A percentile compares a stretch with the other conserved stretches of the same genome.
Conservation (phyloP, 2,888 invertebrate genomes). For the Drosophila birchii region DNA sequence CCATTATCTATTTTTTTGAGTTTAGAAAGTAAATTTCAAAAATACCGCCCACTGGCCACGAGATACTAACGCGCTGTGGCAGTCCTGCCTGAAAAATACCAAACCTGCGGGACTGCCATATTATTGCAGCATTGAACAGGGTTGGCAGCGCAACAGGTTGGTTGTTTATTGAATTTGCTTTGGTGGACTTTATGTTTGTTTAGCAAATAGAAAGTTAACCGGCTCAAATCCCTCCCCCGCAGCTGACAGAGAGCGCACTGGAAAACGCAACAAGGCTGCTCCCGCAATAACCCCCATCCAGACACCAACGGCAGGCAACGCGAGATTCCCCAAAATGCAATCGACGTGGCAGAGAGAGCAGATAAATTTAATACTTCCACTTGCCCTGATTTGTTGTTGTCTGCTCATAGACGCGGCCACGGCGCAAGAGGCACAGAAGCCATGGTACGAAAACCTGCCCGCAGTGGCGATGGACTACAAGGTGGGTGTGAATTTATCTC, state of each 20-base stretch:
- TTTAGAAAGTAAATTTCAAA: neutral
- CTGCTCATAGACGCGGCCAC: constrained; percentile 50
- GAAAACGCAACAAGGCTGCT: constrained; percentile 7
- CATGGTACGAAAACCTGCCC: constrained; percentile 94
- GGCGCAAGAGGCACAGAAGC: constrained; percentile 86
- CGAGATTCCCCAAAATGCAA: constrained; percentile 65
- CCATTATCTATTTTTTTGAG: neutral
- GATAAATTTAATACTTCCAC: constrained; percentile 52
- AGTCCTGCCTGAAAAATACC: constrained; percentile 7
- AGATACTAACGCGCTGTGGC: neutral
- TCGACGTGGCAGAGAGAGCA: constrained; percentile 83
- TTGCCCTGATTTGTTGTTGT: constrained; percentile 53
- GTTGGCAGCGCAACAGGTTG: constrained; percentile 54
- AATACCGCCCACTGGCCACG: neutral
- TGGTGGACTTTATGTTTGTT: constrained; percentile 27
- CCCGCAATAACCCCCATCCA: constrained; percentile 1
- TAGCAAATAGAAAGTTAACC: constrained; percentile 38
- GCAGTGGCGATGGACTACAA: constrained; percentile 98
- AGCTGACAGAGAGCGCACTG: constrained; percentile 6
- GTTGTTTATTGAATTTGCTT: constrained; percentile 49
- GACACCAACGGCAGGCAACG: constrained; percentile 4
- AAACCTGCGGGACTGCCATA: constrained; percentile 2
- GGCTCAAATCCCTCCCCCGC: constrained; percentile 2
- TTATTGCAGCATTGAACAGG: neutral
- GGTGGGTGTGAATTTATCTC: constrained; percentile 80